Base-by-base conservation (phyloP, 1,140 invertebrate genomes). In the Phymorhynchus buccinoides region DNA sequence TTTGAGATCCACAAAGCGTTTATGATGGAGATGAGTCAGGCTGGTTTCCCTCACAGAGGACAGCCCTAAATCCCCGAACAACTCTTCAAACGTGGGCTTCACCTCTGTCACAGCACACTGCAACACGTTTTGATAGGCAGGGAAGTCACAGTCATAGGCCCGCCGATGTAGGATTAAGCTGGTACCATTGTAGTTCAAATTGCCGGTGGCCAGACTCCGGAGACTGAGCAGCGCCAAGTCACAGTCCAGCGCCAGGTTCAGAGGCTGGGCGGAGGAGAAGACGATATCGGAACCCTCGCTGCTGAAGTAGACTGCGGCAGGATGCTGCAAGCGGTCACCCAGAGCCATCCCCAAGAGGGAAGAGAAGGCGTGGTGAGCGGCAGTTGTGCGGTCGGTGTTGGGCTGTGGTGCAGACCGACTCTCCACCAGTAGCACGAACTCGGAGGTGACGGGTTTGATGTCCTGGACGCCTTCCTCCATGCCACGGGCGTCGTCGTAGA, bases 401-500 rank as follows among this genome's bases (percentile, higher is more conserved):
- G 44, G 44, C 44, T 48, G 44, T 6, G 44, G 7, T 9, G 44
- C 6, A 48, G 73, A 56, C 32, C 84, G 68, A 14, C 86, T 86
- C 86, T 92, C 91, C 14, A 91, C 41, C 48, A 91, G 86, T 39
- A 92, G 78, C 73, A 91, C 68, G 83, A 91, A 92, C 16, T 88
- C 86, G 56, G 83, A 89, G 30, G 87, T 87, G 1, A 89, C 88
- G 2, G 87, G 84, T 86, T 92, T 92, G 93, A 98, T 99, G 93
- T 99, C 98, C 37, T 95, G 93, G 3, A 99, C 96, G 1, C 97
- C 97, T 94, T 99, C 97, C 30, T 96, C 96, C 44, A 99, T 93
- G 1, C 99, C 99, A 80, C 98, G 94, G 91, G 98, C 97, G 93
- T 99, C 99, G 94, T 99, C 99, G 92, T 98, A 96, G 80, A 96